These are phyloP conservation scores for Littorina saxatilis DNA, from an alignment of 1,140 invertebrate species.

Conservation along the genomic window DNA sequence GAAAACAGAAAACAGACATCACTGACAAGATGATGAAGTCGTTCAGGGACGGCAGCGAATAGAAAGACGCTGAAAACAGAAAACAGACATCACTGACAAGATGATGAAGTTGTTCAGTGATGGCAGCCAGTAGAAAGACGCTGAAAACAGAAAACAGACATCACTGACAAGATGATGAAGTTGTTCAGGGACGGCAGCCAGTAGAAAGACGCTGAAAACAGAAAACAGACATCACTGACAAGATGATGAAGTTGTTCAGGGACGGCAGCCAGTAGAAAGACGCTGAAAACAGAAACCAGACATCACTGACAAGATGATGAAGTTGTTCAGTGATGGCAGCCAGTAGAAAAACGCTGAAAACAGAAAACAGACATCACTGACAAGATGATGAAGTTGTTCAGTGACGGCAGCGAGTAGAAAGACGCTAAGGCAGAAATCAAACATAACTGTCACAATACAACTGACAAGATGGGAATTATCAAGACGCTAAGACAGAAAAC, in stretches of 20 bases:
- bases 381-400: neutral
- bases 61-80: slow-evolving; percentile 74
- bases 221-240: too few relatives aligned
- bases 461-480: too few relatives aligned
- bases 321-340: neutral
- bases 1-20: neutral
- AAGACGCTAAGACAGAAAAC: neutral
- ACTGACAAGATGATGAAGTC: slow-evolving; percentile 78
- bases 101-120: neutral
- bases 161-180: slow-evolving; percentile 78
- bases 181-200: slow-evolving; percentile 75
- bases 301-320: too few relatives aligned
- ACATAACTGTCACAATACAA: too few relatives aligned
- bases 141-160: neutral
- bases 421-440: too few relatives aligned
- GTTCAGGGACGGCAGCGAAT: slow-evolving; percentile 74
- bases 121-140: too few relatives aligned
- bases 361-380: neutral
- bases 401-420: too few relatives aligned
- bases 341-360: too few relatives aligned
- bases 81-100: too few relatives aligned
- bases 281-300: neutral
- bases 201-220: slow-evolving; percentile 75
- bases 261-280: too few relatives aligned
- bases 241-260: neutral